Conservation (phyloP, 2,888 invertebrate genomes). For the Bimastos eiseni region DNA sequence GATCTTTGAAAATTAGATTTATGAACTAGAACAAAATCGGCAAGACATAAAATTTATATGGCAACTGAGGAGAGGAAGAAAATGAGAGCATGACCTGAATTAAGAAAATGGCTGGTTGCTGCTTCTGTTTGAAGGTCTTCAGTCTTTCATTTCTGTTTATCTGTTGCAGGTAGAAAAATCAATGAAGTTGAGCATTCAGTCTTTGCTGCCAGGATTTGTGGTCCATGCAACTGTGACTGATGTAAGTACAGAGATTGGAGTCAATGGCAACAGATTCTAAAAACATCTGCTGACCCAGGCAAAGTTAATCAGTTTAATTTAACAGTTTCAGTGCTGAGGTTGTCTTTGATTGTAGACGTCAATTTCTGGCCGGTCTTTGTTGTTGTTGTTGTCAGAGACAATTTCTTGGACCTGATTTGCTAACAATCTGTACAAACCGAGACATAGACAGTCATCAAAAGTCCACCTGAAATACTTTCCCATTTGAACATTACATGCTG, state of each 20-base stretch:
- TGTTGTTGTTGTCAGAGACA: background rate
- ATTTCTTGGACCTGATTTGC: background rate
- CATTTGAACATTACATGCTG: too few relatives aligned
- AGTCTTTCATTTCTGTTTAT: background rate
- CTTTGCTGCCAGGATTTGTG: constrained; percentile 38
- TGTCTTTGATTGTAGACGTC: background rate
- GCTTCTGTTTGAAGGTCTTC: background rate
- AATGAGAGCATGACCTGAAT: background rate
- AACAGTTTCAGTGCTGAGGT: background rate
- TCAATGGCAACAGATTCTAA: background rate
- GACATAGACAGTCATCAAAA: background rate
- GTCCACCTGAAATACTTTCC: too few relatives aligned
- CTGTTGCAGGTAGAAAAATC: constrained; percentile 28
- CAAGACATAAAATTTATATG: background rate
- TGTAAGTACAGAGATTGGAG: constrained; percentile 24
- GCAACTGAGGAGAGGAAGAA: background rate
- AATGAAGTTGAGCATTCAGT: constrained; percentile 36
- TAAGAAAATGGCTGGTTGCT: background rate
- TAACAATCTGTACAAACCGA: background rate
- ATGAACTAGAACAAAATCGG: background rate
- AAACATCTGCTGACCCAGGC: background rate
- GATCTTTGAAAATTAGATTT: background rate
- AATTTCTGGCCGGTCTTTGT: background rate
- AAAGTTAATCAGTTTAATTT: background rate
- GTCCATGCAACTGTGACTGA: constrained; percentile 31